A percentile compares a stretch with the other conserved stretches of the same genome.
Evolutionary conservation across 2,797 vertebrate genomes (phyloP).

Genomic region (Enteromius argenteus): DNA sequence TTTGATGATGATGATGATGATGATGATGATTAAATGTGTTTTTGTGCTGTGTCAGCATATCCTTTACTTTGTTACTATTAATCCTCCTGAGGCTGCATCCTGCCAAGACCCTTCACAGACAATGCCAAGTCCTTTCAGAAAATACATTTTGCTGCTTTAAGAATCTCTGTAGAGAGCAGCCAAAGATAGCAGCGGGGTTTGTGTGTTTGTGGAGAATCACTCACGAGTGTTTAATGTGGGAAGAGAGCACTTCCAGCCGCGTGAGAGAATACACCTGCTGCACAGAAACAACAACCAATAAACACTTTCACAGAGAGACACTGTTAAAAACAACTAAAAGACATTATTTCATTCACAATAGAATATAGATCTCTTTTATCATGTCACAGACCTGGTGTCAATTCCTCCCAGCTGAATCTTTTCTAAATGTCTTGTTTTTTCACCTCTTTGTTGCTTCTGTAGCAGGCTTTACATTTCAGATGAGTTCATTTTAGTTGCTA

Average conservation of each 20-base stretch:
- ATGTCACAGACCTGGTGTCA: too few species aligned
- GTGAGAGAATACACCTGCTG: conserved; percentile 43
- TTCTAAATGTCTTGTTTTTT: too few species aligned
- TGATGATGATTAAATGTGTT: conserved; percentile 82
- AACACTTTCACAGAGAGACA: background rate
- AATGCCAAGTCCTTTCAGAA: conserved; percentile 85
- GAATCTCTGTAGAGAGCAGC: conserved; percentile 54
- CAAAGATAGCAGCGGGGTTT: conserved; percentile 59
- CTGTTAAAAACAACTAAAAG: background rate
- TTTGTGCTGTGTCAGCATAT: conserved; percentile 90
- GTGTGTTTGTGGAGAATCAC: conserved; percentile 42
- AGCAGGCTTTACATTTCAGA: too few species aligned
- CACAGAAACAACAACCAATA: background rate
- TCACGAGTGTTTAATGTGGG: conserved; percentile 29
- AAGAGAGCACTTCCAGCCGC: conserved; percentile 12
- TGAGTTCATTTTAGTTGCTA: too few species aligned
- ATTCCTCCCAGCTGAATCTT: too few species aligned
- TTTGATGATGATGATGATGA: conserved; percentile 74
- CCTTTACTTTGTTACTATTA: conserved; percentile 83
- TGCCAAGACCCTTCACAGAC: conserved; percentile 85
- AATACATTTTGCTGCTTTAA: conserved; percentile 72
- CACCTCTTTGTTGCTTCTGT: too few species aligned
- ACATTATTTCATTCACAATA: too few species aligned
- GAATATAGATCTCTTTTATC: too few species aligned
- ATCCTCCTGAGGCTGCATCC: conserved; percentile 83